These are phyloP conservation scores for Decapterus maruadsi DNA, from an alignment of 2,797 vertebrate genomes.

Conservation along the genomic window DNA sequence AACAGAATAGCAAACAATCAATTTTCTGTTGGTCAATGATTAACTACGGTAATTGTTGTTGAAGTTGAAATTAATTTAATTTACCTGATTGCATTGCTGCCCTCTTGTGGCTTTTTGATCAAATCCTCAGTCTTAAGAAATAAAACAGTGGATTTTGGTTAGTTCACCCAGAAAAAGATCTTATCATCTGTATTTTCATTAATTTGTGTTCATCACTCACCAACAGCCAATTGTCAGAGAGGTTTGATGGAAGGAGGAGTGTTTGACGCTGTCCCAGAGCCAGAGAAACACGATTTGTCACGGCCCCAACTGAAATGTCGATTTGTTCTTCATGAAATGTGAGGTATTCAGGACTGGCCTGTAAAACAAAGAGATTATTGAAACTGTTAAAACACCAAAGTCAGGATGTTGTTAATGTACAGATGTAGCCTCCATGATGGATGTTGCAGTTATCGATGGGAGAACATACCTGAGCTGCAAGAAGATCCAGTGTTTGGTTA, in stretches of 20 bases:
- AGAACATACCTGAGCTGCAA: slow-evolving; percentile 67
- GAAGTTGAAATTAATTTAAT: not conserved
- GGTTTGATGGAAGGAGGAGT: slow-evolving; percentile 73
- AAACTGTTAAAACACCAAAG: not conserved
- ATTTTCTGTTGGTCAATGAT: no score
- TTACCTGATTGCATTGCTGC: slow-evolving; percentile 91
- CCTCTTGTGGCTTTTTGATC: slow-evolving; percentile 87
- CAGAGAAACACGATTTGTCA: slow-evolving; percentile 17
- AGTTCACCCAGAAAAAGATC: not conserved
- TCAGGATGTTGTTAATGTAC: not conserved
- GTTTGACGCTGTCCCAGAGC: slow-evolving; percentile 68
- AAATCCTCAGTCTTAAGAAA: slow-evolving; percentile 75
- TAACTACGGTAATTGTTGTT: not conserved
- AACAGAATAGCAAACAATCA: not conserved
- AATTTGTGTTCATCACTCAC: slow-evolving; percentile 57
- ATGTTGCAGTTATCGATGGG: not conserved
- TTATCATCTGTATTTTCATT: slow-evolving; percentile 1
- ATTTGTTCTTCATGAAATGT: slow-evolving; percentile 62
- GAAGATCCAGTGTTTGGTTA: slow-evolving; percentile 34
- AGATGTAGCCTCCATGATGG: not conserved
- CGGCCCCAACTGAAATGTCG: slow-evolving; percentile 25
- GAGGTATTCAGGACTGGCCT: slow-evolving; percentile 79
- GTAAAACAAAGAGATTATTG: slow-evolving; percentile 17
- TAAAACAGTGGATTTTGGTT: not conserved
- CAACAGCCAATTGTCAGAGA: slow-evolving; percentile 31